These are phyloP conservation scores for Ctenochaetus hawaiiensis DNA, from an alignment of 2,797 vertebrate species.

Conservation along the genomic window DNA sequence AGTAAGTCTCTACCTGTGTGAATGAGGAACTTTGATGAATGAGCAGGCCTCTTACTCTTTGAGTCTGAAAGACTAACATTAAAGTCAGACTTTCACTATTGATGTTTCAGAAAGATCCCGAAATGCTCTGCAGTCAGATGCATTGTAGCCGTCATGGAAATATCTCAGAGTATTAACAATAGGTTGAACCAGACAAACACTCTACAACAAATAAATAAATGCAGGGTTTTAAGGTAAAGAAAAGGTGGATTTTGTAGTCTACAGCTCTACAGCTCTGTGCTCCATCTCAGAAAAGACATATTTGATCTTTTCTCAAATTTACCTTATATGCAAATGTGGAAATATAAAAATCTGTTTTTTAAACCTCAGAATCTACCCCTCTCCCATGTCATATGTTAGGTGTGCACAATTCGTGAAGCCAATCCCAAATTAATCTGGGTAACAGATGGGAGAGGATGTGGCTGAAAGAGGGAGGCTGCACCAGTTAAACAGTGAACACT, in stretches of 20 bases:
- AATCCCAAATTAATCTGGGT: constrained; percentile 48
- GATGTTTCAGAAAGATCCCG: not conserved
- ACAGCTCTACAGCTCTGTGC: not conserved
- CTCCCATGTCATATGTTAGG: constrained; percentile 36
- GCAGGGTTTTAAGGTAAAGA: not conserved
- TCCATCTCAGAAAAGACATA: not conserved
- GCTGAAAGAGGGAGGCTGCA: constrained; percentile 46
- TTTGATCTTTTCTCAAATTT: not conserved
- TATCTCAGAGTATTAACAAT: not conserved
- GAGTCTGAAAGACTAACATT: not conserved
- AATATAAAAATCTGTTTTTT: constrained; percentile 21
- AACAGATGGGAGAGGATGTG: constrained; percentile 67
- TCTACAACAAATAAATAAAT: not conserved
- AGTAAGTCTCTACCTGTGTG: not conserved
- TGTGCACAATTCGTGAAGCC: constrained; percentile 26
- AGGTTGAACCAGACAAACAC: not conserved
- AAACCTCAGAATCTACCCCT: constrained; percentile 23
- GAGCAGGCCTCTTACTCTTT: not conserved
- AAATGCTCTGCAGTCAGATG: not conserved
- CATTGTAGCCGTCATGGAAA: not conserved
- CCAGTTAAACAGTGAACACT: constrained; percentile 42
- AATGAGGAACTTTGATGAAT: not conserved
- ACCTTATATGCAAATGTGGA: not conserved
- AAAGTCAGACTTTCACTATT: not conserved
- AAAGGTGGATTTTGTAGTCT: not conserved